phyloP scores from a whole-genome alignment of 2,113 vertebrate species.

The Dendropsophus ebraccatus region DNA sequence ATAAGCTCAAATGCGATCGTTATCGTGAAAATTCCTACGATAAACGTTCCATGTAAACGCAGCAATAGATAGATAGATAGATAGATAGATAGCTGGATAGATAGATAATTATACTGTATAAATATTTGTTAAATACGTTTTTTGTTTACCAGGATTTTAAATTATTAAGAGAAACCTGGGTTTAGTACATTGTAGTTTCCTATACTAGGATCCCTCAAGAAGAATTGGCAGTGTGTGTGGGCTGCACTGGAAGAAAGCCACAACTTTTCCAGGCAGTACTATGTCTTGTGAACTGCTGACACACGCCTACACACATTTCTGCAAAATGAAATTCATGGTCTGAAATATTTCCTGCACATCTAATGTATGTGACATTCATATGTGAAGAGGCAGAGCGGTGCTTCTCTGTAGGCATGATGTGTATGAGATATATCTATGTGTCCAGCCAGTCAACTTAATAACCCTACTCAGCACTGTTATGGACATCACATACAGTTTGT shows the following conservation, averaged over 20 bases:
- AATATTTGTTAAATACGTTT: background rate
- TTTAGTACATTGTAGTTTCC: constrained; percentile 18
- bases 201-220: constrained; percentile 60
- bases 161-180: background rate
- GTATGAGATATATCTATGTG: background rate
- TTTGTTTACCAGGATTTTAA: background rate
- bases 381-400: constrained; percentile 5
- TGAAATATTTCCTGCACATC: constrained; percentile 29
- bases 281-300: constrained; percentile 68
- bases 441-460: background rate
- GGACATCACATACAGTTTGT: too few species aligned
- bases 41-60: too few species aligned
- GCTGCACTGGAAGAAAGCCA: constrained; percentile 62
- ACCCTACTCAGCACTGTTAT: background rate
- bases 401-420: background rate
- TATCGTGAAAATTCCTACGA: too few species aligned
- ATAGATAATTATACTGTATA: too few species aligned
- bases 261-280: constrained; percentile 65
- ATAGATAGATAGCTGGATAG: too few species aligned
- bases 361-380: constrained; percentile 46
- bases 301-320: constrained; percentile 65
- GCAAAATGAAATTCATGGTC: constrained; percentile 49
- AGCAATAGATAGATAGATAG: too few species aligned
- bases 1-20: too few species aligned
- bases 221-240: constrained; percentile 63